Base-by-base conservation (phyloP, 2,113 vertebrate genomes). In the Brachirus orientalis region DNA sequence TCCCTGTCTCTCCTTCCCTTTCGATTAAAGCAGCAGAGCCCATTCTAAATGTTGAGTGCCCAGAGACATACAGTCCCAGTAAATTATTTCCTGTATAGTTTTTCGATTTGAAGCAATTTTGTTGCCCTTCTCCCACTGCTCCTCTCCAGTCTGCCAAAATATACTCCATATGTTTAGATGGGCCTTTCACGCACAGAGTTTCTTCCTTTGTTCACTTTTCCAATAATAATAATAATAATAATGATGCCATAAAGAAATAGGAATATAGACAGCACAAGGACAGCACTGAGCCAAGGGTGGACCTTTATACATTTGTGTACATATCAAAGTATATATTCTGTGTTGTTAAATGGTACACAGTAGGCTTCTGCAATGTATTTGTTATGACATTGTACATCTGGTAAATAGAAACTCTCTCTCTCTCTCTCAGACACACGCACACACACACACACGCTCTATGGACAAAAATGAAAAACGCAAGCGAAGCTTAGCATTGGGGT, bases 21-120 rank as follows among this genome's bases (percentile, higher is more conserved):
- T 88, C 88, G 86, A 88, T 90, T 87, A 81, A 86, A 87, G 78
- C 46, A 59, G 80, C 83, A 77, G 56, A 81, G 71, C 61, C 70
- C 58, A 41, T 85, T 88, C 55, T 70, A 83, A 84, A 80, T 72
- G 73, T 70, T 62, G 70, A 79, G 76, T 75, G 74, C 80, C 63
- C 53, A 18, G 75, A 84, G 75, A 89, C 75, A 44, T 69, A 75
- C 77, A 78, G 76, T 80, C 80, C 82, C 75, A 76, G 73, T 67
- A 82, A 80, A 82, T 85, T 72, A 85, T 80, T 80, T 86, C 68
- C 75, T 46, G 52, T 74, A 70, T 72, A 70, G 82, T 70, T 86
- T 80, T 80, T 83, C 63, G 57, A 77, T 86, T 86, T 68, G 43
- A 69, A 36, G 43, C 67, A 38, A 63, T 78, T 88, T 80, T 81